Evolutionary conservation across 1,140 invertebrate species (phyloP).

Genomic region (Drosophila bocki): DNA sequence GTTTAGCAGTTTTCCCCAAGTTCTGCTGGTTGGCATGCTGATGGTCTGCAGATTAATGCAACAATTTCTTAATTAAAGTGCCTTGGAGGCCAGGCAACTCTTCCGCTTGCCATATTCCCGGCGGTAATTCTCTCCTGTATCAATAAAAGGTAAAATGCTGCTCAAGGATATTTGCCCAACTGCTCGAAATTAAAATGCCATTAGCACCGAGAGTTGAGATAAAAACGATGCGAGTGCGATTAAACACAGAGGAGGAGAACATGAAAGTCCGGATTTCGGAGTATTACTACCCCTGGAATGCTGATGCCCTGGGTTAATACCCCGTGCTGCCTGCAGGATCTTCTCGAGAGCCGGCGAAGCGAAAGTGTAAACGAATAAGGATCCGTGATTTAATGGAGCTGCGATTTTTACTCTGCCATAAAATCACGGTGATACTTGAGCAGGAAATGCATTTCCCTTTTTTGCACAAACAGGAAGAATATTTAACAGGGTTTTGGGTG

Average conservation of each 20-base stretch:
- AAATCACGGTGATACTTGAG: conserved; percentile 17
- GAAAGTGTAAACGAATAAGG: conserved; percentile 24
- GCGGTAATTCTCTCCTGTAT: conserved; percentile 38
- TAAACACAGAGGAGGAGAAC: conserved; percentile 14
- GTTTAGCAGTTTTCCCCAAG: conserved; percentile 17
- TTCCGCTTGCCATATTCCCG: conserved; percentile 48
- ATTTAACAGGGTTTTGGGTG: not conserved
- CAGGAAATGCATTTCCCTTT: conserved; percentile 15
- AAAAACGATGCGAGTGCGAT: conserved; percentile 47
- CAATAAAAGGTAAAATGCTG: conserved; percentile 38
- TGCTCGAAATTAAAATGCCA: conserved; percentile 77
- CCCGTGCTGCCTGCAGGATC: conserved; percentile 14
- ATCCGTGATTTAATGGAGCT: conserved; percentile 41
- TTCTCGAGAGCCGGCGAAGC: conserved; percentile 1
- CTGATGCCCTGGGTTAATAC: conserved; percentile 22
- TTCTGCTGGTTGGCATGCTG: conserved; percentile 18
- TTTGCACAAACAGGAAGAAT: not conserved
- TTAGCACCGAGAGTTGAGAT: conserved; percentile 61
- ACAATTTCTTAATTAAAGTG: conserved; percentile 64
- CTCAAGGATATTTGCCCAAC: conserved; percentile 41
- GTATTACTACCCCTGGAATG: conserved; percentile 25
- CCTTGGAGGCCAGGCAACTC: conserved; percentile 34
- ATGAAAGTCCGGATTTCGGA: not conserved
- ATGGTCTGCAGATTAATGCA: conserved; percentile 25
- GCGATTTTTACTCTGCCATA: conserved; percentile 21